Evolutionary conservation across 2,113 vertebrate species (phyloP).

Genomic region (Camelus bactrianus): DNA sequence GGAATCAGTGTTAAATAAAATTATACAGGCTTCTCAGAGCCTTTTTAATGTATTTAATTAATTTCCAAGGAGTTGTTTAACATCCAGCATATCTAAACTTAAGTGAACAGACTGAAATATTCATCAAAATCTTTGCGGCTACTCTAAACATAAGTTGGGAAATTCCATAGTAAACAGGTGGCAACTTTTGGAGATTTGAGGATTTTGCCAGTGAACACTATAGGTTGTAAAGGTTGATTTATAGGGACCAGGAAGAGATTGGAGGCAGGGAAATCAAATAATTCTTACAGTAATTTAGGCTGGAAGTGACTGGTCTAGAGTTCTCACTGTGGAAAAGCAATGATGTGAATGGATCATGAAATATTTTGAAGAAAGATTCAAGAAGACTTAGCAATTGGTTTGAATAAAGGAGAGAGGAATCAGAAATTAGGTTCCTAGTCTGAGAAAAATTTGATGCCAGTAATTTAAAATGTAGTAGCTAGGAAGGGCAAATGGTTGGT

Average conservation of each 20-base stretch:
- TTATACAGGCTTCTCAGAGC: neutral
- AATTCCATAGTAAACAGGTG: neutral
- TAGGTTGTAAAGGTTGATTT: slow-evolving; percentile 6
- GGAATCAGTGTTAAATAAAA: neutral
- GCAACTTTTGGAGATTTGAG: neutral
- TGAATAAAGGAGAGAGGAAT: neutral
- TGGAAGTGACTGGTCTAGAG: neutral
- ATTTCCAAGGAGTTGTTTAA: slow-evolving; percentile 26
- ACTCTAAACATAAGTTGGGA: slow-evolving; percentile 26
- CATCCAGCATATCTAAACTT: neutral
- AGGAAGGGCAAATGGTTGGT: neutral
- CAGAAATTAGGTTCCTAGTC: slow-evolving; percentile 32
- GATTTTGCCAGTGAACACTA: neutral
- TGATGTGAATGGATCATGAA: neutral
- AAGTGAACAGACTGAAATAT: neutral
- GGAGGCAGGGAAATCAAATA: neutral
- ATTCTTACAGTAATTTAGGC: neutral
- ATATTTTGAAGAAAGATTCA: slow-evolving; percentile 41
- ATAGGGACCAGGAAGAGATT: neutral
- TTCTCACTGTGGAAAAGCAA: neutral
- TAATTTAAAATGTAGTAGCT: slow-evolving; percentile 19
- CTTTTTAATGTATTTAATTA: slow-evolving; percentile 36
- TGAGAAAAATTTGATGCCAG: neutral
- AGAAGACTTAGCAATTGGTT: neutral
- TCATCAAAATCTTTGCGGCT: slow-evolving; percentile 18